These are phyloP conservation scores for Fundulus diaphanus DNA, from an alignment of 2,797 vertebrate genomes.

Conservation along the genomic window DNA sequence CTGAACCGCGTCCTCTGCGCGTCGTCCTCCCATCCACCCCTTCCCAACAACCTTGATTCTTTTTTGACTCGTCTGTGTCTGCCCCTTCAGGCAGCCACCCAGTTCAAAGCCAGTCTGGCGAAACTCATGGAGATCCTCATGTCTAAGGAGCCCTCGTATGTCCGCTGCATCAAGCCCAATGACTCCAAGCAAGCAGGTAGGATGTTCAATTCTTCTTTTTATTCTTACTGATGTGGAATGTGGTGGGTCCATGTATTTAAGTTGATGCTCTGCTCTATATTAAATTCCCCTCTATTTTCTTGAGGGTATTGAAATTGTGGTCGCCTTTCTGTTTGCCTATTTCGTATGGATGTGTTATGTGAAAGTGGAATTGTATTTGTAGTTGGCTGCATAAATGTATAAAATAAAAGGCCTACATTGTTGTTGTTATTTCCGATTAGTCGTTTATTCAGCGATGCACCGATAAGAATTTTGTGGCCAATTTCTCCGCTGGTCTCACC, in stretches of 20 bases:
- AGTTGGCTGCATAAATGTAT: not conserved
- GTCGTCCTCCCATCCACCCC: conserved; percentile 19
- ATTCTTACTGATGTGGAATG: not conserved
- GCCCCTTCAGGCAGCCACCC: conserved; percentile 89
- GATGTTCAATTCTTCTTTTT: not conserved
- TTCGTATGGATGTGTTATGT: not conserved
- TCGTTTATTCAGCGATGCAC: not conserved
- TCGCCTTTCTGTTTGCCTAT: not conserved
- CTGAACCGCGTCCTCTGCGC: not conserved
- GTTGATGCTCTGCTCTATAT: not conserved
- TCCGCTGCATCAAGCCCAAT: conserved; percentile 98
- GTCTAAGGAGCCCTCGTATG: conserved; percentile 98
- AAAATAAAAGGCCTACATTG: not conserved
- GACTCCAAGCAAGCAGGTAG: conserved; percentile 96
- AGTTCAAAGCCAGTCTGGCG: conserved; percentile 96
- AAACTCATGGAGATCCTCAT: conserved; percentile 98
- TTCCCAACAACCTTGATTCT: conserved; percentile 7
- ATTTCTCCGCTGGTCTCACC: not conserved
- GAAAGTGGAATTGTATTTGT: not conserved
- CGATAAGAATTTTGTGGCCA: not conserved
- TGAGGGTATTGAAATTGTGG: not conserved
- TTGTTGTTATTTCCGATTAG: not conserved
- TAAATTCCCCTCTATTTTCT: not conserved
- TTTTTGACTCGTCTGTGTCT: conserved; percentile 28
- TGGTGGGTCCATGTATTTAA: too few species aligned